Evolutionary conservation across 2,888 invertebrate genomes (phyloP).

Genomic region (Agrochola circellaris): DNA sequence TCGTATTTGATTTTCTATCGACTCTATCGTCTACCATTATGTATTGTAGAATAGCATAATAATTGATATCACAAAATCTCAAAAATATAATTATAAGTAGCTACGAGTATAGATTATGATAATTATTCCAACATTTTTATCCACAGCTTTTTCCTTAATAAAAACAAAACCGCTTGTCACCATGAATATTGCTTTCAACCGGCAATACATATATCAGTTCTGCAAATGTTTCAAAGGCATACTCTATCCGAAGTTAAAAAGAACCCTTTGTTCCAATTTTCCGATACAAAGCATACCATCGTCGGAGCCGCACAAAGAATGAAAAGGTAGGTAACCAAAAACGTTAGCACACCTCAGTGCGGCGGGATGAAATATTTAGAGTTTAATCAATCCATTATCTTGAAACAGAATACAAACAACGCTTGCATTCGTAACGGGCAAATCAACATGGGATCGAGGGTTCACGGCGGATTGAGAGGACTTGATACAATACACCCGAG

Average conservation of each 20-base stretch:
- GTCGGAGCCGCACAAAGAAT: constrained; percentile 26
- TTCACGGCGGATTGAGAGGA: constrained; percentile 18
- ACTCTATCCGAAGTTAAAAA: background rate
- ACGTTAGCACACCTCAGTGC: constrained; percentile 49
- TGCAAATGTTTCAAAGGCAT: constrained; percentile 19
- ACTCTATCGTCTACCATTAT: background rate
- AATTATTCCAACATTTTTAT: too few relatives aligned
- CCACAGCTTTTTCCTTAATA: background rate
- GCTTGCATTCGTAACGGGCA: constrained; percentile 68
- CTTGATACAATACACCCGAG: constrained; percentile 8
- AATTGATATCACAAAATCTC: background rate
- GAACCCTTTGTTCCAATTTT: constrained; percentile 35
- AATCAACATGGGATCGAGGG: constrained; percentile 66
- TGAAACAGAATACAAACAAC: constrained; percentile 67
- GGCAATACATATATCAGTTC: background rate
- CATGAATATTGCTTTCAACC: background rate
- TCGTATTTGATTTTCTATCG: background rate
- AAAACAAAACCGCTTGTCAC: background rate
- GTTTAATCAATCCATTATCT: constrained; percentile 79
- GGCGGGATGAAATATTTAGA: constrained; percentile 72
- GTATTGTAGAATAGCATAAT: too few relatives aligned
- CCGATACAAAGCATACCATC: constrained; percentile 28
- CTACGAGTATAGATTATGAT: too few relatives aligned
- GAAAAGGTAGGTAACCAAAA: constrained; percentile 26
- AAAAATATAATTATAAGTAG: too few relatives aligned